These are phyloP conservation scores for Crossoptilon crossoptilon DNA, from an alignment of 2,797 vertebrate species.

Conservation along the genomic window DNA sequence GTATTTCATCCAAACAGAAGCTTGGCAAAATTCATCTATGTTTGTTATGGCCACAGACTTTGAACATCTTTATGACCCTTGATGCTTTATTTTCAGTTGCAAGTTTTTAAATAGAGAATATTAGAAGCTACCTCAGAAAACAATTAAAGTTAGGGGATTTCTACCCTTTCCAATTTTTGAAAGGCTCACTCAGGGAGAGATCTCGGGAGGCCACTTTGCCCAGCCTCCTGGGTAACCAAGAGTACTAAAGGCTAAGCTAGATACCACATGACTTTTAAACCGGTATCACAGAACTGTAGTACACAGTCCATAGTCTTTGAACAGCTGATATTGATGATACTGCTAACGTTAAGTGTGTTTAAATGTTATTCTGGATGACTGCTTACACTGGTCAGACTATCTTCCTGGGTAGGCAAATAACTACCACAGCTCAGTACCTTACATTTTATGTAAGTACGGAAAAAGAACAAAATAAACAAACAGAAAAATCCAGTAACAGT, in stretches of 20 bases:
- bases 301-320: background rate
- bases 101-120: background rate
- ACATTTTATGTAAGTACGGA: background rate
- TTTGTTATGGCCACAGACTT: background rate
- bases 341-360: background rate
- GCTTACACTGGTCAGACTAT: background rate
- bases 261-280: background rate
- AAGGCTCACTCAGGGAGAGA: background rate
- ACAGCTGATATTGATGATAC: background rate
- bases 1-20: background rate
- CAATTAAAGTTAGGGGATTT: background rate
- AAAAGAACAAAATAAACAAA: background rate
- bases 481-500: background rate
- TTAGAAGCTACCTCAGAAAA: background rate
- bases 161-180: background rate
- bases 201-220: background rate
- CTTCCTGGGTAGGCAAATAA: background rate
- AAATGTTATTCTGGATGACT: background rate
- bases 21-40: background rate
- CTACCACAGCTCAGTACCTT: background rate
- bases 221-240: background rate
- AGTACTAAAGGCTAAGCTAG: background rate
- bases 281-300: background rate
- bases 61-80: background rate
- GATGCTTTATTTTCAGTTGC: background rate